Conservation (phyloP, 2,113 vertebrate species). For the Falcunculus frontatus region DNA sequence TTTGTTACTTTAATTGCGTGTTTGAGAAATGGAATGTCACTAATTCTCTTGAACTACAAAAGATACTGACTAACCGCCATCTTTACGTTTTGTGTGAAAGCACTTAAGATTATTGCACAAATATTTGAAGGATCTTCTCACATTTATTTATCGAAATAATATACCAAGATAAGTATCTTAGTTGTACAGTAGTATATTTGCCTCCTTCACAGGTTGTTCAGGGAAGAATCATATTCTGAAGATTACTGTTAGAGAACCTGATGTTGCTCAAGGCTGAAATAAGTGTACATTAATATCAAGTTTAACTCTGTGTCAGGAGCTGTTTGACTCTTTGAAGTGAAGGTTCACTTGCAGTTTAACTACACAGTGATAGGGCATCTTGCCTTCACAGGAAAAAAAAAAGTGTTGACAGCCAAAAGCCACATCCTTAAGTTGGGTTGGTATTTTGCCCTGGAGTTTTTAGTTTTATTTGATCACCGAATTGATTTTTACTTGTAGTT, state of each 20-base stretch:
- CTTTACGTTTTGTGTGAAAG: neutral
- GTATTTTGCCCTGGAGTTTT: neutral
- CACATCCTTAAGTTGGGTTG: neutral
- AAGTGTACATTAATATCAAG: neutral
- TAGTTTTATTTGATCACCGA: neutral
- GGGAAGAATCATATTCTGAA: neutral
- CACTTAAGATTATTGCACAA: neutral
- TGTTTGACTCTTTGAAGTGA: neutral
- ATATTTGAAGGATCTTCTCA: neutral
- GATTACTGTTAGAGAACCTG: neutral
- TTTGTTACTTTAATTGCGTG: neutral
- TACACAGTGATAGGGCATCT: neutral
- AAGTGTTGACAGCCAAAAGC: neutral
- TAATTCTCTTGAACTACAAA: neutral
- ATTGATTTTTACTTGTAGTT: neutral
- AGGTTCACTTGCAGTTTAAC: neutral
- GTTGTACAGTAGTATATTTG: neutral
- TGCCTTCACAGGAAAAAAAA: neutral
- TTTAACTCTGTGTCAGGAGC: neutral
- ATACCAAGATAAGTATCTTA: neutral
- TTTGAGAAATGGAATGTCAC: neutral
- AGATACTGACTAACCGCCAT: neutral
- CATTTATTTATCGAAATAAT: neutral
- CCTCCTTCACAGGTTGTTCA: neutral
- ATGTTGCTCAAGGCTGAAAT: neutral